Conservation (phyloP, 2,797 vertebrate genomes). For the Psittacula derbiana region DNA sequence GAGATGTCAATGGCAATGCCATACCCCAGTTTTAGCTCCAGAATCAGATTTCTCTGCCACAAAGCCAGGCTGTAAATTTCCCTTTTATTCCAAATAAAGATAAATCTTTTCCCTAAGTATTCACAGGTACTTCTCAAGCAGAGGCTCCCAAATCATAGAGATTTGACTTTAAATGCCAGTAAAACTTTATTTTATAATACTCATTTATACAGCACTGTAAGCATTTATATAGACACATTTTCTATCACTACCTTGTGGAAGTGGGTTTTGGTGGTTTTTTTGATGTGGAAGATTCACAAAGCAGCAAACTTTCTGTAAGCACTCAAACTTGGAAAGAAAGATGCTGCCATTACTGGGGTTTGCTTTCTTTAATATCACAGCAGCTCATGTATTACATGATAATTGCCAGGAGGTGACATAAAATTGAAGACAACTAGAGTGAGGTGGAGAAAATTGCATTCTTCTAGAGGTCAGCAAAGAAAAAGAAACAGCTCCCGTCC, state of each 20-base stretch:
- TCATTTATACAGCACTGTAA: background rate
- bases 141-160: background rate
- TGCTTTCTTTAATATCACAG: background rate
- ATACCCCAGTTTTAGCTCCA: background rate
- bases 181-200: background rate
- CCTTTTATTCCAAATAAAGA: background rate
- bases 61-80: background rate
- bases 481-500: background rate
- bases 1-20: background rate
- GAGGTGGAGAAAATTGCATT: background rate
- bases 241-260: background rate
- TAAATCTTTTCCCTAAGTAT: background rate
- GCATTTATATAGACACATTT: background rate
- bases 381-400: background rate
- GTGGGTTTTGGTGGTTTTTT: background rate
- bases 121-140: background rate
- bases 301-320: background rate
- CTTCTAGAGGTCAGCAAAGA: background rate
- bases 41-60: background rate
- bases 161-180: background rate
- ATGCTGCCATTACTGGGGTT: background rate
- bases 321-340: background rate
- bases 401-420: background rate
- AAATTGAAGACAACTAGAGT: background rate
- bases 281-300: background rate